Conservation (phyloP, 2,113 vertebrate species). For the Aplodontia rufa region DNA sequence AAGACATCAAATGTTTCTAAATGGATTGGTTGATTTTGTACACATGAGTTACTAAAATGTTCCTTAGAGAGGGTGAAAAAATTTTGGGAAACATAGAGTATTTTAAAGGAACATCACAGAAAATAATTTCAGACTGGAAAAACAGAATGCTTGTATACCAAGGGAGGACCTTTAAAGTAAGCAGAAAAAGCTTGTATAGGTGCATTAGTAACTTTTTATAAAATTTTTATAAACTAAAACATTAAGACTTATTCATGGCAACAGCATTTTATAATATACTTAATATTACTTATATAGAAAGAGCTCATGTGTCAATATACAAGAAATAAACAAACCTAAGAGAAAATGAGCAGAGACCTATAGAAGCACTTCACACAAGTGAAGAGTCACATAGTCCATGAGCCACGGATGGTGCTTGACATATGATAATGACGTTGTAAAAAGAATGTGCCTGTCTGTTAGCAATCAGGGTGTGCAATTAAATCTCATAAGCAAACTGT, state of each 20-base stretch:
- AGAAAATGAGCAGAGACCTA: background rate
- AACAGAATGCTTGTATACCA: background rate
- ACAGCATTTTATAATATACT: background rate
- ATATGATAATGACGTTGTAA: background rate
- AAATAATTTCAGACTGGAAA: slow-evolving; percentile 1
- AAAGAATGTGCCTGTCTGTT: background rate
- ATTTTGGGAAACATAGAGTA: background rate
- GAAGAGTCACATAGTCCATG: background rate
- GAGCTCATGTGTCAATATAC: background rate
- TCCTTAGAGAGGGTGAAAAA: background rate
- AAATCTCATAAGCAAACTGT: background rate
- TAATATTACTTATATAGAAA: background rate
- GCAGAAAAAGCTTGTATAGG: background rate
- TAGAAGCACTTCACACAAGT: background rate
- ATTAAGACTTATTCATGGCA: background rate
- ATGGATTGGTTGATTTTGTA: background rate
- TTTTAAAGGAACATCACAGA: background rate
- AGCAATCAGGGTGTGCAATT: background rate
- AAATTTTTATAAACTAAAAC: background rate
- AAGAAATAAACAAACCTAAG: background rate
- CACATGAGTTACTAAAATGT: background rate
- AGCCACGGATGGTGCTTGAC: background rate
- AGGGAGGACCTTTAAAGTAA: background rate
- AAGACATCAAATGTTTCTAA: background rate
- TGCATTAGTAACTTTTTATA: background rate